Evolutionary conservation across 2,797 vertebrate species (phyloP).

Genomic region (Thunnus albacares): DNA sequence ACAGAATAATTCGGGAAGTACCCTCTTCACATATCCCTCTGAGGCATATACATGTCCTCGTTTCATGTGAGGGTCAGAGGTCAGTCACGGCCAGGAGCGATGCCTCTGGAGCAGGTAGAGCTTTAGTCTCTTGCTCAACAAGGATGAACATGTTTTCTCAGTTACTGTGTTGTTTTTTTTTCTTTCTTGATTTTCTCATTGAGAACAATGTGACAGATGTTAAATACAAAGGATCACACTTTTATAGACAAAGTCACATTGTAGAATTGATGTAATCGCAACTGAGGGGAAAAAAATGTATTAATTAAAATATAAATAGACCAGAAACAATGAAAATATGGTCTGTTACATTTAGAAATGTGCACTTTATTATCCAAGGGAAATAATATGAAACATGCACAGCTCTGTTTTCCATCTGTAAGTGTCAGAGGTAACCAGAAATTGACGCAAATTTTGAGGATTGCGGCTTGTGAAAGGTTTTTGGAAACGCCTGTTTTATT

Average conservation of each 20-base stretch:
- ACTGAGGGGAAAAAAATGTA: neutral
- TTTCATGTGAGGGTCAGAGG: slow-evolving; percentile 75
- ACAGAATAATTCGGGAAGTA: slow-evolving; percentile 54
- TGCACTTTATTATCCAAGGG: neutral
- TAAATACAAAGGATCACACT: neutral
- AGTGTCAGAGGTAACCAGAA: slow-evolving; percentile 38
- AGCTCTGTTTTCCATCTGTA: slow-evolving; percentile 31
- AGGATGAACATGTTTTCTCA: slow-evolving; percentile 59
- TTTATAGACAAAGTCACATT: neutral
- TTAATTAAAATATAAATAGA: slow-evolving; percentile 12
- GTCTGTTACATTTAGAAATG: slow-evolving; percentile 13
- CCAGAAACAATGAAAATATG: slow-evolving; percentile 1
- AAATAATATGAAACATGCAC: slow-evolving; percentile 34
- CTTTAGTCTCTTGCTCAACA: slow-evolving; percentile 34
- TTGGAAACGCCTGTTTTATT: slow-evolving; percentile 43
- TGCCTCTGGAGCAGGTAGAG: slow-evolving; percentile 49
- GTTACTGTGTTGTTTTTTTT: slow-evolving; percentile 29
- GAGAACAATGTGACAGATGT: slow-evolving; percentile 4
- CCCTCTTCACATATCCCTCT: slow-evolving; percentile 59
- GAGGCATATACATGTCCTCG: slow-evolving; percentile 47
- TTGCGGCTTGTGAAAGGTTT: slow-evolving; percentile 39
- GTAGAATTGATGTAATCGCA: neutral
- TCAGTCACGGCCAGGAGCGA: slow-evolving; percentile 60
- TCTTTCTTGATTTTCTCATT: neutral
- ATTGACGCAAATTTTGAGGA: slow-evolving; percentile 18